Evolutionary conservation across 2,888 invertebrate genomes (phyloP), one percentile per base, ranked within the genome.

Genomic region (Chouioia cunea): DNA sequence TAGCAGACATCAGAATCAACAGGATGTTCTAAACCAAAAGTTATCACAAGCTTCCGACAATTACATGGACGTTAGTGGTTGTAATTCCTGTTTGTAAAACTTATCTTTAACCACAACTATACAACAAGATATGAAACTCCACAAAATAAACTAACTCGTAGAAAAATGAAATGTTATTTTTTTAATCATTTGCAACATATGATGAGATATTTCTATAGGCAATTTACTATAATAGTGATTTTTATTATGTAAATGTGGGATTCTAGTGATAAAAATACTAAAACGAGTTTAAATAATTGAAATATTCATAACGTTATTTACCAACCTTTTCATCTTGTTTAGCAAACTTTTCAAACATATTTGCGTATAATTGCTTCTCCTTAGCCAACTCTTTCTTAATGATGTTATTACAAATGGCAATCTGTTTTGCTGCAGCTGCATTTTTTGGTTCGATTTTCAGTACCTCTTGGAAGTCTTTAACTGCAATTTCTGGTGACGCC

Each of bases 301-400:
- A 18, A 53, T 22, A 10, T 36, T 16, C 44, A 44, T 46, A 48
- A 58, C 54, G 14, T 69, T 69, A 69, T 65, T 20, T 62, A 73
- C 73, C n/a, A 67, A 89, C 89, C 89, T 89, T 86, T 87, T 89
- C 89, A 87, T 94, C 94, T 85, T 90, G 90, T 77, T 92, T 90
- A 4, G 94, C 94, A 87, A 97, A 93, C 86, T 96, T 97, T 78
- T 95, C 93, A 86, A 99, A 99, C 96, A 99, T 97, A 86, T 96
- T 96, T 15, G 93, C 93, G 86, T 96, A 99, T 46, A 96, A 88
- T 82, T 93, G 90, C 87, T 94, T 96, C 85, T 97, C 97, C 72
- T 91, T 91, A 66, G 91, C 89, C 75, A 92, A 89, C 79, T 93
- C 92, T 76, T 93, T 91, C 83, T 92, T 93, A 18, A 97, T 88